Evolutionary conservation across 2,113 vertebrate species (phyloP).

Genomic region (Hypanus sabinus): DNA sequence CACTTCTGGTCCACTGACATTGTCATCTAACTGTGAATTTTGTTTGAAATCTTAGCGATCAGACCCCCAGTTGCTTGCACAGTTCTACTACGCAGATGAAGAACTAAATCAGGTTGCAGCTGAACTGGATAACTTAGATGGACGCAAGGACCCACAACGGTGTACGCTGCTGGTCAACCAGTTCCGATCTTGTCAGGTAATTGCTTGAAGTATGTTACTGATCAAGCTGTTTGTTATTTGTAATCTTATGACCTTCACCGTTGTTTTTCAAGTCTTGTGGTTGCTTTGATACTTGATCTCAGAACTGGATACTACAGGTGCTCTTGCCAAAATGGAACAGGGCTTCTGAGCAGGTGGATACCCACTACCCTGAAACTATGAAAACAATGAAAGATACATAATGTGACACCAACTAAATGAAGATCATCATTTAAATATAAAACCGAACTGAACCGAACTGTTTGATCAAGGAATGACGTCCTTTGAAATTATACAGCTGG

Average conservation of each 20-base stretch:
- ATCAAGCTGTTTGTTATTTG: background rate
- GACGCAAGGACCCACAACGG: constrained; percentile 90
- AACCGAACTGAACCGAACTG: too few relatives aligned
- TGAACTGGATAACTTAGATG: constrained; percentile 88
- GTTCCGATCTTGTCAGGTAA: constrained; percentile 93
- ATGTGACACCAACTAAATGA: background rate
- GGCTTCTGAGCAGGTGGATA: too few relatives aligned
- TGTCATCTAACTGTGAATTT: background rate
- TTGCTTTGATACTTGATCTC: too few relatives aligned
- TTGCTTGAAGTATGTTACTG: background rate
- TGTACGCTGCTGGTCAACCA: constrained; percentile 93
- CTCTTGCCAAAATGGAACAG: too few relatives aligned
- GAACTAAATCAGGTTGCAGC: constrained; percentile 93
- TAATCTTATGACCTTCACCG: background rate
- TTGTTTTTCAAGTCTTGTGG: background rate
- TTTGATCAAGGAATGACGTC: background rate
- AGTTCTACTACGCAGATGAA: constrained; percentile 96
- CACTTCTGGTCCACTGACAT: background rate
- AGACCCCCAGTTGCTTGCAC: constrained; percentile 88
- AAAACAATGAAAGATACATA: too few relatives aligned
- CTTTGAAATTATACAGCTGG: background rate
- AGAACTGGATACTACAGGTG: too few relatives aligned
- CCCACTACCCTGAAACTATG: too few relatives aligned
- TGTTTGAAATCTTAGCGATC: constrained; percentile 64
- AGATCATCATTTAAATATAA: background rate